Evolutionary conservation across 2,797 vertebrate genomes (phyloP).

Genomic region (Harpagifer antarcticus): DNA sequence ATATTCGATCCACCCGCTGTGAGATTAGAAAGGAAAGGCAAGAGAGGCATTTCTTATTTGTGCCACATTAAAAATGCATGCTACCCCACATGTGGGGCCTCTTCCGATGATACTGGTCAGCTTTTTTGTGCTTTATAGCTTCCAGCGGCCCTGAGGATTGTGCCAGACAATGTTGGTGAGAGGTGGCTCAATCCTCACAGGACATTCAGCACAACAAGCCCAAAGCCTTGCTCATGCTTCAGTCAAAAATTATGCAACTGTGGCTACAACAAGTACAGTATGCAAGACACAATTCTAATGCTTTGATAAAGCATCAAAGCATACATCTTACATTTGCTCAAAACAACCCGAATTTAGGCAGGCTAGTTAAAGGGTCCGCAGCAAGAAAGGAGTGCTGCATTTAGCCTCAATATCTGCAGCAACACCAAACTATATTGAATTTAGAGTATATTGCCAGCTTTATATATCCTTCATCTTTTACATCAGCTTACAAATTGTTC

Average conservation of each 20-base stretch:
- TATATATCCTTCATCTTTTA: not conserved
- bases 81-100: constrained; percentile 67
- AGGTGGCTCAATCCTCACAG: constrained; percentile 66
- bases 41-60: constrained; percentile 77
- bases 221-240: constrained; percentile 29
- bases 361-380: not conserved
- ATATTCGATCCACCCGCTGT: constrained; percentile 56
- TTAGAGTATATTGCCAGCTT: not conserved
- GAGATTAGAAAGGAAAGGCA: constrained; percentile 49
- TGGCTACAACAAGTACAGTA: constrained; percentile 35
- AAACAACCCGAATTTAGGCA: not conserved
- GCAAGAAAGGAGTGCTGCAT: not conserved
- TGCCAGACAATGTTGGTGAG: constrained; percentile 60
- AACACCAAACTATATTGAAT: constrained; percentile 1
- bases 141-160: constrained; percentile 67
- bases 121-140: constrained; percentile 81
- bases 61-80: constrained; percentile 83
- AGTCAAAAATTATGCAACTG: constrained; percentile 47
- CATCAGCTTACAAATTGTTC: constrained; percentile 3
- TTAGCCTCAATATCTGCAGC: not conserved
- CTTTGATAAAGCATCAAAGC: not conserved
- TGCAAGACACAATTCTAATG: not conserved
- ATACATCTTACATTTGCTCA: not conserved
- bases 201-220: constrained; percentile 28
- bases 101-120: constrained; percentile 70